Percentiles rank a stretch among this genome's conserved stretches.
phyloP scores from a whole-genome alignment of 2,888 invertebrate species.

The Andrena hattorfiana region DNA sequence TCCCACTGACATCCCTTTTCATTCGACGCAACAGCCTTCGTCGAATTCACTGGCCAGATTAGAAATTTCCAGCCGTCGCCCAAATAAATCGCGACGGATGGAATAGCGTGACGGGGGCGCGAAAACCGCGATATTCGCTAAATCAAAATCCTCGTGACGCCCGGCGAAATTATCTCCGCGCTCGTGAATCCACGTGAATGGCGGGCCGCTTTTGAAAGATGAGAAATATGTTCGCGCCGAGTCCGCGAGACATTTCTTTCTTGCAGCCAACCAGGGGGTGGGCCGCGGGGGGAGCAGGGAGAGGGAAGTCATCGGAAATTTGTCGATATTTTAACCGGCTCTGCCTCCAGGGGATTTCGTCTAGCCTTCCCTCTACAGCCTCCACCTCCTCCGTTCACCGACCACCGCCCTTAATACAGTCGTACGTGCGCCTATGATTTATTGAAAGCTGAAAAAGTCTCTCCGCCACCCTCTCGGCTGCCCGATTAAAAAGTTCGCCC shows the following conservation, averaged over 20 bases:
- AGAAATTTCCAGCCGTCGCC: constrained; percentile 9
- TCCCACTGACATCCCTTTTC: neutral
- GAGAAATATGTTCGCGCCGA: constrained; percentile 42
- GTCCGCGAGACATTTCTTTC: constrained; percentile 57
- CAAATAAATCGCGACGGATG: constrained; percentile 23
- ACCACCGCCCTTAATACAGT: constrained; percentile 56
- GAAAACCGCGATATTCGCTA: constrained; percentile 37
- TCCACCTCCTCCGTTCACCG: constrained; percentile 28
- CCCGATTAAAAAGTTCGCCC: constrained; percentile 78
- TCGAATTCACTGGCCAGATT: neutral
- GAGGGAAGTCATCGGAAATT: constrained; percentile 60
- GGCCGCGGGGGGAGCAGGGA: neutral
- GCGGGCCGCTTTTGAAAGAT: constrained; percentile 50
- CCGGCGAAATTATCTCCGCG: constrained; percentile 51
- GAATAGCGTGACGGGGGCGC: neutral
- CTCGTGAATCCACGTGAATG: constrained; percentile 54
- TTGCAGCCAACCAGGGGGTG: neutral
- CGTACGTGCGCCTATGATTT: constrained; percentile 74
- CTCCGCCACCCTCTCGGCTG: constrained; percentile 44
- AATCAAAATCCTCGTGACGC: constrained; percentile 50
- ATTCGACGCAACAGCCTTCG: too few species aligned
- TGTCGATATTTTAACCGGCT: constrained; percentile 65
- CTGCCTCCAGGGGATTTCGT: constrained; percentile 56
- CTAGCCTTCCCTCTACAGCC: constrained; percentile 31
- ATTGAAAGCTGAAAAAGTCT: constrained; percentile 73